Percentiles rank a stretch among this genome's conserved stretches.
These are phyloP conservation scores for Vulpes vulpes DNA, from an alignment of 2,113 vertebrate species.

Conservation along the genomic window DNA sequence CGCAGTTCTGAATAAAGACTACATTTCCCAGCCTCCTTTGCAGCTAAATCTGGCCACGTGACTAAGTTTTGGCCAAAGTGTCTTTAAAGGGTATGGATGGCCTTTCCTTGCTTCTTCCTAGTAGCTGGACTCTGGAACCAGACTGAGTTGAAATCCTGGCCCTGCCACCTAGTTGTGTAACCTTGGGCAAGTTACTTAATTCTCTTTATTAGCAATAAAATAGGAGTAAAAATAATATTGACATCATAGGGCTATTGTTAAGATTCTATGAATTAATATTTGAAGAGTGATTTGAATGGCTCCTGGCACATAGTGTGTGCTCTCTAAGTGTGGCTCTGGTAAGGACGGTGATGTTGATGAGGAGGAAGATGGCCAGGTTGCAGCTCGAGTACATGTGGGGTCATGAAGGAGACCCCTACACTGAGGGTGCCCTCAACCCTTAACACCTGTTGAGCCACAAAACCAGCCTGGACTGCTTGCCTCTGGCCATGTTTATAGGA, in stretches of 20 bases:
- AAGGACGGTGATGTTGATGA: not conserved
- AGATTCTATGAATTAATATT: not conserved
- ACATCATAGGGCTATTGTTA: not conserved
- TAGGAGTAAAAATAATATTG: not conserved
- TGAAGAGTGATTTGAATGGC: not conserved
- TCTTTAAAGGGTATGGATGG: not conserved
- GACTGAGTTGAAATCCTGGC: not conserved
- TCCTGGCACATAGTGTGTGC: not conserved
- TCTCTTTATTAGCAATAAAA: slow-evolving; percentile 13
- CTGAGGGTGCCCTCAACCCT: not conserved
- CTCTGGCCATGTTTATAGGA: not conserved
- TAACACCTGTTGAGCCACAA: not conserved
- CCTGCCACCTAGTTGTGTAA: not conserved
- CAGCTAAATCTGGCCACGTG: not conserved
- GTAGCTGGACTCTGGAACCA: not conserved
- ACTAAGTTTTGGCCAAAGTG: not conserved
- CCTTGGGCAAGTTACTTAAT: not conserved
- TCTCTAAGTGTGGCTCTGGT: not conserved
- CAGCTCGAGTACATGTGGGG: not conserved
- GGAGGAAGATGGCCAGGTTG: not conserved
- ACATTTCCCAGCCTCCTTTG: not conserved
- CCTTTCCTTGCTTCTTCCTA: not conserved
- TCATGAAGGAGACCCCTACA: not conserved
- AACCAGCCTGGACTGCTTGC: not conserved
- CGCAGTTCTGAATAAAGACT: not conserved